These are phyloP conservation scores for Synergus laeviventris DNA, from an alignment of 2,888 invertebrate genomes.

Conservation along the genomic window DNA sequence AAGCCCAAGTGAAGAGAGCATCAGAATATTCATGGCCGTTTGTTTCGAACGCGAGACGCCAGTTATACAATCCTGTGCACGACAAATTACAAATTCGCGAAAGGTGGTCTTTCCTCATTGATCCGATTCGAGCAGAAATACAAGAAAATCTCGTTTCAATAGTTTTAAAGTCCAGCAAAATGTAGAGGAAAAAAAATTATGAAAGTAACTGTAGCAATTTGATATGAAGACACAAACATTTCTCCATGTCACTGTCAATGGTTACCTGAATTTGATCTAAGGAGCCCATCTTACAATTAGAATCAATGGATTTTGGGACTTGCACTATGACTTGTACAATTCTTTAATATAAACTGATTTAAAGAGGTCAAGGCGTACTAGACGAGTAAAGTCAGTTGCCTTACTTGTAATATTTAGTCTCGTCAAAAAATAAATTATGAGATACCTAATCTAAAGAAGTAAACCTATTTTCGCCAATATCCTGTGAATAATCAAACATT, in stretches of 20 bases:
- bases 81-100: neutral
- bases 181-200: too few relatives aligned
- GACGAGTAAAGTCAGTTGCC: neutral
- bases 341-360: neutral
- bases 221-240: neutral
- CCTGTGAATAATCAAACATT: neutral
- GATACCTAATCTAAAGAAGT: neutral
- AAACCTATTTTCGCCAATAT: neutral
- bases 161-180: neutral
- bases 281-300: neutral
- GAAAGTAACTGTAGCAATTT: neutral
- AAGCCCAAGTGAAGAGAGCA: neutral
- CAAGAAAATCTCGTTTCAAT: neutral
- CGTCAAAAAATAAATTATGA: slow-evolving; percentile 21
- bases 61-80: neutral
- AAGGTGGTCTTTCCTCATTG: slow-evolving; percentile 1
- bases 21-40: neutral
- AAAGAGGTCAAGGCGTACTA: slow-evolving; percentile 7
- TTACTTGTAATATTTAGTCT: slow-evolving; percentile 37
- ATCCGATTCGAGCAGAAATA: neutral
- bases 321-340: slow-evolving; percentile 7
- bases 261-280: neutral
- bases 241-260: neutral
- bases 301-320: neutral
- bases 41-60: neutral